A percentile compares a stretch with the other conserved stretches of the same genome.
Evolutionary conservation across 2,888 invertebrate species (phyloP).

Genomic region (Polyploca ridens): DNA sequence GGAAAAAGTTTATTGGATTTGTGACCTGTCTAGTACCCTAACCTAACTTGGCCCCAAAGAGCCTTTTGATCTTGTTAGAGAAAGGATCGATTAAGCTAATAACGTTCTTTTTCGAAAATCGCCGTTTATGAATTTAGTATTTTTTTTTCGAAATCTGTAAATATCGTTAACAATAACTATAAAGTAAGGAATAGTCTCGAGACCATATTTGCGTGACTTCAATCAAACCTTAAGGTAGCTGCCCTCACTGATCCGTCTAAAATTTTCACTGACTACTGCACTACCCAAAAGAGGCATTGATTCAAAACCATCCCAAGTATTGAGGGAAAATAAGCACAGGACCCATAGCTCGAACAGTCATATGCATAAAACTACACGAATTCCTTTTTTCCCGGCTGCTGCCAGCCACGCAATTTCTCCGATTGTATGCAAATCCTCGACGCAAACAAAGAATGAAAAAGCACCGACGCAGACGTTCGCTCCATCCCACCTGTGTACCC

Average conservation of each 20-base stretch:
- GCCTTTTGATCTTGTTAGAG: too few relatives aligned
- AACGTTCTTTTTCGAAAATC: too few relatives aligned
- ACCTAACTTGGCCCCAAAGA: too few relatives aligned
- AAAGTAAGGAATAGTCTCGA: too few relatives aligned
- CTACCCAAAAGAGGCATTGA: background rate
- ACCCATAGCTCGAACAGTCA: conserved; percentile 52
- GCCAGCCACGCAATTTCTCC: conserved; percentile 78
- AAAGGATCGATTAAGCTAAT: too few relatives aligned
- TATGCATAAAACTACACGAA: conserved; percentile 70
- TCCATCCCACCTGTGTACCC: conserved; percentile 66
- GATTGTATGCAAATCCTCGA: conserved; percentile 81
- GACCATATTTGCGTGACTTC: too few relatives aligned
- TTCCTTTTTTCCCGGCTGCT: conserved; percentile 65
- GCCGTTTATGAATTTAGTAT: too few relatives aligned
- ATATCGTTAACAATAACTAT: too few relatives aligned
- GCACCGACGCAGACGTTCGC: conserved; percentile 71
- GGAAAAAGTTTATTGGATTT: too few relatives aligned
- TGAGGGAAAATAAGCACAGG: conserved; percentile 42
- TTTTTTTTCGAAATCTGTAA: too few relatives aligned
- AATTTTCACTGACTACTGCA: too few relatives aligned
- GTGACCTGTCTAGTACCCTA: too few relatives aligned
- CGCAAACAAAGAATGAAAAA: conserved; percentile 81
- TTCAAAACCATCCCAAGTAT: conserved; percentile 22
- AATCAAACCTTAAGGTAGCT: background rate
- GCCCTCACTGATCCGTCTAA: background rate